phyloP scores from a whole-genome alignment of 2,113 vertebrate species.

The Rattus norvegicus region DNA sequence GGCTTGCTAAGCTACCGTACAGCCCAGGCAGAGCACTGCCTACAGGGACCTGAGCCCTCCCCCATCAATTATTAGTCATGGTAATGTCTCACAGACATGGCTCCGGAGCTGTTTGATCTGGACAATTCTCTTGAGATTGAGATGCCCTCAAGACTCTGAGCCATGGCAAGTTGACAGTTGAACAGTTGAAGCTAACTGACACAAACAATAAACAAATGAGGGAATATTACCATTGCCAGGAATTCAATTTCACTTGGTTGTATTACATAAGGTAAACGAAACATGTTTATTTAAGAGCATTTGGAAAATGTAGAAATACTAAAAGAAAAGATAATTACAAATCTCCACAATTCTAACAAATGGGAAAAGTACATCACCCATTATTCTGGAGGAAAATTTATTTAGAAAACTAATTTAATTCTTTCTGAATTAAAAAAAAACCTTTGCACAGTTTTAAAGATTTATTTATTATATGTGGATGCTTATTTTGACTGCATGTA shows the following conservation, averaged over 20 bases:
- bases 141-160: background rate
- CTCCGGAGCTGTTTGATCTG: background rate
- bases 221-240: background rate
- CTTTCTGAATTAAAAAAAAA: background rate
- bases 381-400: conserved; percentile 23
- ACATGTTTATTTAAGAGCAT: conserved; percentile 33
- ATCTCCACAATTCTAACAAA: conserved; percentile 15
- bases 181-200: background rate
- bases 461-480: background rate
- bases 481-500: background rate
- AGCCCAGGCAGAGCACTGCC: background rate
- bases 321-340: conserved; percentile 10
- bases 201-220: background rate
- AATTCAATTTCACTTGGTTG: conserved; percentile 44
- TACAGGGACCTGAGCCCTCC: background rate
- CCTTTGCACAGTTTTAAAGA: background rate
- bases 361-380: conserved; percentile 25
- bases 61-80: background rate
- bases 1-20: background rate
- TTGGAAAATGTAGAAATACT: conserved; percentile 34
- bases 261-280: conserved; percentile 12
- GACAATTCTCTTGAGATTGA: background rate
- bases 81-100: background rate
- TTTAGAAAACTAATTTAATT: conserved; percentile 57
- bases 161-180: background rate